Conservation (phyloP, 2,888 invertebrate species). For the Osmoderma eremita region DNA sequence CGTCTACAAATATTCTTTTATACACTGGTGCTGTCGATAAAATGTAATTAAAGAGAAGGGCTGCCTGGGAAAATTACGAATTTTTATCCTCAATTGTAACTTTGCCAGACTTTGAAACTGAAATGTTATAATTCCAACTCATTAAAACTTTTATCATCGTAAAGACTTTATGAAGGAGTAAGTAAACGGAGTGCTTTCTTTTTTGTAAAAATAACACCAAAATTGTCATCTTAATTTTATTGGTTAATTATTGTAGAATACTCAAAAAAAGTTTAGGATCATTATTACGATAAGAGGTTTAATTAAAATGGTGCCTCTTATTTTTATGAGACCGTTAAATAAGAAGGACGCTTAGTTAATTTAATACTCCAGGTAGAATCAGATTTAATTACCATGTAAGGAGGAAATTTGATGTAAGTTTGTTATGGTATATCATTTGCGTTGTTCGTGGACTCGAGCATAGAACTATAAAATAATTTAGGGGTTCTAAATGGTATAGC, state of each 20-base stretch:
- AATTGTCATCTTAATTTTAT: slow-evolving; percentile 24
- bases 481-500: background rate
- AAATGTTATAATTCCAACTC: slow-evolving; percentile 39
- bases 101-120: slow-evolving; percentile 36
- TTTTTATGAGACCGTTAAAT: slow-evolving; percentile 15
- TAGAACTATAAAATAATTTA: background rate
- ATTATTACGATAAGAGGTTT: slow-evolving; percentile 12
- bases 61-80: slow-evolving; percentile 6
- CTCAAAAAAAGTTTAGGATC: slow-evolving; percentile 20
- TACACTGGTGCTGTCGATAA: slow-evolving; percentile 2
- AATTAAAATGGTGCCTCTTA: slow-evolving; percentile 25
- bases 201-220: slow-evolving; percentile 17
- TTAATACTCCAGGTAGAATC: background rate
- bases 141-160: slow-evolving; percentile 39
- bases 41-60: slow-evolving; percentile 4
- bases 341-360: slow-evolving; percentile 5
- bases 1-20: background rate
- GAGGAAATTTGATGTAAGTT: no score
- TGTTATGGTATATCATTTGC: no score
- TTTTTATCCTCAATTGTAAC: slow-evolving; percentile 41
- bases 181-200: background rate
- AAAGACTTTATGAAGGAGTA: slow-evolving; percentile 26
- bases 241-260: slow-evolving; percentile 27
- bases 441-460: no score
- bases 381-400: background rate